Percentiles rank a stretch among this genome's conserved stretches.
Evolutionary conservation across 2,888 invertebrate genomes (phyloP).

Genomic region (Disparrhopalites patrizii): DNA sequence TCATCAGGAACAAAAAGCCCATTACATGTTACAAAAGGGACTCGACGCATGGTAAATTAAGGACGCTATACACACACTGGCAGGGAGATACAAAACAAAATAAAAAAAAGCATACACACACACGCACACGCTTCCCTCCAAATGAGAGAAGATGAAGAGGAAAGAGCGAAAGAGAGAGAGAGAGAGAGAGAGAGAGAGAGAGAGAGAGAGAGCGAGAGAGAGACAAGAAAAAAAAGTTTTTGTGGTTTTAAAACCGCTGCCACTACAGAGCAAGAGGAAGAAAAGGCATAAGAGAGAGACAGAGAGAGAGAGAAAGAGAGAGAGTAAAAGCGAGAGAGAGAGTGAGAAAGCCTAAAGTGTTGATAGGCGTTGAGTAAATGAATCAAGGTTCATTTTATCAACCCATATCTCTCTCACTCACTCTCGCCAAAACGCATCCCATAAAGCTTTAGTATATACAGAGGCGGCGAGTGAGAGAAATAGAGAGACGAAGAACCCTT

Average conservation of each 20-base stretch:
- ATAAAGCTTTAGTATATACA: background rate
- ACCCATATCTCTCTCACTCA: background rate
- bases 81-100: no score
- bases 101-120: no score
- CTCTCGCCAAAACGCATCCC: background rate
- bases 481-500: background rate
- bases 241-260: background rate
- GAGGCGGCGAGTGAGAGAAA: background rate
- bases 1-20: no score
- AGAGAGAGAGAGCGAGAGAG: background rate
- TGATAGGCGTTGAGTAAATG: conserved; percentile 4
- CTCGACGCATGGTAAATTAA: no score
- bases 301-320: background rate
- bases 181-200: no score
- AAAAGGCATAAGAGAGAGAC: background rate
- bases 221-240: background rate
- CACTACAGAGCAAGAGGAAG: background rate
- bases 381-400: conserved; percentile 13
- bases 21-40: no score
- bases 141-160: no score
- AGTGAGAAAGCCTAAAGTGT: background rate
- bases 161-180: no score
- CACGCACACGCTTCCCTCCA: no score
- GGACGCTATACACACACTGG: no score
- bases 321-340: background rate